Evolutionary conservation across 53 echinoderm and acorn worm species (phyloP).

Genomic region (Pentamera pediparva): DNA sequence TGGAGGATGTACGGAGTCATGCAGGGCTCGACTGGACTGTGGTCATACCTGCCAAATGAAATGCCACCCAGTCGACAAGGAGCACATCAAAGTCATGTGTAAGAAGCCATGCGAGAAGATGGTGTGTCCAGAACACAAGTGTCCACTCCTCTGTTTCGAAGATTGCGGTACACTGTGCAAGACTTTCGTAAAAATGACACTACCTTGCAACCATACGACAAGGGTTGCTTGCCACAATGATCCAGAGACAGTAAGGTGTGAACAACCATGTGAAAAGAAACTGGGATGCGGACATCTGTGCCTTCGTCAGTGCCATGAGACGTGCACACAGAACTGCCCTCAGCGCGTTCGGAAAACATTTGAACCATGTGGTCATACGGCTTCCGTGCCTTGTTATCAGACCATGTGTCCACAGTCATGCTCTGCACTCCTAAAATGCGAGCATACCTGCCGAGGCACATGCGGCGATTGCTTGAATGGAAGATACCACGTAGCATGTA

Average conservation of each 20-base stretch:
- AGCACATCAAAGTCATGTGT: conserved; percentile 40
- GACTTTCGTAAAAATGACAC: not conserved
- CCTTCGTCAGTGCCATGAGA: conserved; percentile 50
- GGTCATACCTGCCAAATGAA: conserved; percentile 45
- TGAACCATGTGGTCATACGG: conserved; percentile 59
- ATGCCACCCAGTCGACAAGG: conserved; percentile 51
- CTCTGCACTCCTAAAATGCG: conserved; percentile 34
- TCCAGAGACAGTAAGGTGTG: not conserved
- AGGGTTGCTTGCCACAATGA: not conserved
- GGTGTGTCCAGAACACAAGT: conserved; percentile 46
- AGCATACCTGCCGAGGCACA: conserved; percentile 54
- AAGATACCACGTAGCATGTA: conserved; percentile 37
- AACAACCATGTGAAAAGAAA: conserved; percentile 36
- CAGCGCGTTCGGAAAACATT: conserved; percentile 23
- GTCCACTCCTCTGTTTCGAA: conserved; percentile 41
- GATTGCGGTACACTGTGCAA: conserved; percentile 49
- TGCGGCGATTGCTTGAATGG: conserved; percentile 51
- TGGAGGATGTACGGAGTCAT: conserved; percentile 66
- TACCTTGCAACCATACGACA: conserved; percentile 1
- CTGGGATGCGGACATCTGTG: conserved; percentile 72
- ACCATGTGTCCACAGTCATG: conserved; percentile 56
- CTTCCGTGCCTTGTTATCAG: conserved; percentile 48
- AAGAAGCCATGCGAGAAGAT: conserved; percentile 28
- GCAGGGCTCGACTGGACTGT: conserved; percentile 36
- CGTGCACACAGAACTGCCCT: conserved; percentile 41